These are phyloP conservation scores for Ormyrus nitidulus DNA, from an alignment of 2,888 invertebrate genomes.

Conservation along the genomic window DNA sequence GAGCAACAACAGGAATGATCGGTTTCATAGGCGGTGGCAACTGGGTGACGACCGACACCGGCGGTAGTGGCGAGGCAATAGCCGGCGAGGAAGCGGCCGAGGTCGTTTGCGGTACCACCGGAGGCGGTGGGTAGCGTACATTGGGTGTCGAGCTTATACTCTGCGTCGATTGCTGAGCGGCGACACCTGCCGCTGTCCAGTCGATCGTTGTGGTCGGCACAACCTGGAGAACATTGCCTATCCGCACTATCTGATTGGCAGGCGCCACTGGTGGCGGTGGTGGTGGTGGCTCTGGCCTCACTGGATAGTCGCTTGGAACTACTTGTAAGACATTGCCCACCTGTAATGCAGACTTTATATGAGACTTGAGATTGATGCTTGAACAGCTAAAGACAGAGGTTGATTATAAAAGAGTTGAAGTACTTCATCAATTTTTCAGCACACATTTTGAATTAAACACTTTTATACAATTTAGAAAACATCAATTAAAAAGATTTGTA, in stretches of 20 bases:
- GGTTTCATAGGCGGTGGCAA: constrained; percentile 43
- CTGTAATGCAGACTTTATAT: constrained; percentile 58
- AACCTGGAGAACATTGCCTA: constrained; percentile 73
- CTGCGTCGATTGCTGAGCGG: background rate
- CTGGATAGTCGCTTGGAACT: constrained; percentile 60
- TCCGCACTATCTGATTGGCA: constrained; percentile 70
- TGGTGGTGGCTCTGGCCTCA: constrained; percentile 58
- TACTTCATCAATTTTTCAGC: no score
- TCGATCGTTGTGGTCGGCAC: constrained; percentile 71
- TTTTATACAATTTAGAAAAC: no score
- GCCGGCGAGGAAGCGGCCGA: constrained; percentile 40
- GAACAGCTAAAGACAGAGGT: no score
- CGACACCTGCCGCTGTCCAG: constrained; percentile 62
- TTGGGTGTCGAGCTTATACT: background rate
- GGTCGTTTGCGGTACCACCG: constrained; percentile 3
- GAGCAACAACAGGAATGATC: constrained; percentile 25
- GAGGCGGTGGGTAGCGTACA: constrained; percentile 3
- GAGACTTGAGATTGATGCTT: no score
- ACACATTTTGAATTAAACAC: no score
- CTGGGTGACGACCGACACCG: constrained; percentile 55
- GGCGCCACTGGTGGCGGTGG: constrained; percentile 26
- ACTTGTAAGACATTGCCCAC: constrained; percentile 74
- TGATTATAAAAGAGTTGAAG: no score
- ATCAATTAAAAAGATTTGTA: no score
- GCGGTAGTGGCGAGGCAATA: constrained; percentile 61